A percentile compares a stretch with the other conserved stretches of the same genome.
Conservation (phyloP, 2,888 invertebrate genomes). For the Elmis aenea region DNA sequence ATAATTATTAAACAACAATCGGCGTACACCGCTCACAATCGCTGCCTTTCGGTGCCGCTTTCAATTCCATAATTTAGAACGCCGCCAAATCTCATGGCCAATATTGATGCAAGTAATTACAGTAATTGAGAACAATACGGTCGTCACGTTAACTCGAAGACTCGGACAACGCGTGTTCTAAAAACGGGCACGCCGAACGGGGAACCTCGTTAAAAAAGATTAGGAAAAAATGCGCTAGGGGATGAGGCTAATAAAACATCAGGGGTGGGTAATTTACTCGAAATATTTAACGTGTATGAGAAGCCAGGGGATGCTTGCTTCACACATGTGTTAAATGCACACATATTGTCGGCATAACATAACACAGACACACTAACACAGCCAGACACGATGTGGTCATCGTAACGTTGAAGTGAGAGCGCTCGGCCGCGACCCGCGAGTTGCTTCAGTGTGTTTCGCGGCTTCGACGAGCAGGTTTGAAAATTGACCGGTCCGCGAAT, state of each 20-base stretch:
- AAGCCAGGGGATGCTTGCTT: conserved; percentile 24
- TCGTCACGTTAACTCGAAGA: too few relatives aligned
- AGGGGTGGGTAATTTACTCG: too few relatives aligned
- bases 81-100: not conserved
- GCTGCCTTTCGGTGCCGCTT: too few relatives aligned
- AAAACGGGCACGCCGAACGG: too few relatives aligned
- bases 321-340: conserved; percentile 25
- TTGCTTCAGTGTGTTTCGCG: conserved; percentile 44
- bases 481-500: conserved; percentile 25
- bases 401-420: conserved; percentile 33
- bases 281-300: conserved; percentile 1
- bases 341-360: conserved; percentile 17
- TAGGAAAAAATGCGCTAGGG: too few relatives aligned
- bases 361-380: conserved; percentile 22
- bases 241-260: too few relatives aligned
- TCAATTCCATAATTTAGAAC: too few relatives aligned
- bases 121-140: too few relatives aligned
- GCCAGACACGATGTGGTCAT: conserved; percentile 36
- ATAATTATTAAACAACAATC: too few relatives aligned
- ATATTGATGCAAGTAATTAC: not conserved
- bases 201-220: too few relatives aligned
- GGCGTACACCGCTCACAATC: too few relatives aligned
- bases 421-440: conserved; percentile 27
- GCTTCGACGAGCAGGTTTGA: conserved; percentile 30
- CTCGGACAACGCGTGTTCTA: too few relatives aligned